A percentile compares a stretch with the other conserved stretches of the same genome.
Conservation (phyloP, 2,113 vertebrate genomes). For the Hippocampus barbouri region DNA sequence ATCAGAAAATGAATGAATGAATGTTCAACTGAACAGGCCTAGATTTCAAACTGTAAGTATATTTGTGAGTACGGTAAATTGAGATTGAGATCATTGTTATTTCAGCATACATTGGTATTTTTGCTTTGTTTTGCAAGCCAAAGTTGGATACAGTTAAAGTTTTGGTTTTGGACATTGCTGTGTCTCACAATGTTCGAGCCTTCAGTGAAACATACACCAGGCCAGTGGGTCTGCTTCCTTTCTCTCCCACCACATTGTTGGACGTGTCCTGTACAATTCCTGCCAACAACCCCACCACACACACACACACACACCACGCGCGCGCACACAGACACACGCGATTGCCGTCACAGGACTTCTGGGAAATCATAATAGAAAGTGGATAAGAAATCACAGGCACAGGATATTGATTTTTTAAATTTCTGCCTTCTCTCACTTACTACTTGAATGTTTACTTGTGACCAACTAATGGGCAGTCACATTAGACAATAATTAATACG, state of each 20-base stretch:
- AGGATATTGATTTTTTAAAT: neutral
- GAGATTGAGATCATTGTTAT: neutral
- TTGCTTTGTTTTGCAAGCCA: neutral
- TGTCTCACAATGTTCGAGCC: slow-evolving; percentile 27
- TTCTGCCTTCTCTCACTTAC: neutral
- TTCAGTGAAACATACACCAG: slow-evolving; percentile 33
- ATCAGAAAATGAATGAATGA: too few relatives aligned
- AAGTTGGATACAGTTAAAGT: neutral
- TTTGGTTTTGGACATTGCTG: neutral
- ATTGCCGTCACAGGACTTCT: slow-evolving; percentile 29
- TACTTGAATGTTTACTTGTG: too few relatives aligned
- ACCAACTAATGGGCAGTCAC: neutral
- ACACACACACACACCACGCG: too few relatives aligned
- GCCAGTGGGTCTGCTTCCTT: slow-evolving; percentile 6
- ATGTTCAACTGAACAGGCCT: too few relatives aligned
- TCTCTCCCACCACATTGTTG: slow-evolving; percentile 27
- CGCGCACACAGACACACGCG: neutral
- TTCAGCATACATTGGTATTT: neutral
- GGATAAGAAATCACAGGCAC: neutral
- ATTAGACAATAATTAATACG: neutral
- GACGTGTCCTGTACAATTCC: neutral
- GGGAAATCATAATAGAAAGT: slow-evolving; percentile 50
- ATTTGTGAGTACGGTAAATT: neutral
- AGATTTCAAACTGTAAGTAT: too few relatives aligned
- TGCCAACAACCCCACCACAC: slow-evolving; percentile 29